These are phyloP conservation scores for Danionella dracula DNA, from an alignment of 2,797 vertebrate species.

Conservation along the genomic window DNA sequence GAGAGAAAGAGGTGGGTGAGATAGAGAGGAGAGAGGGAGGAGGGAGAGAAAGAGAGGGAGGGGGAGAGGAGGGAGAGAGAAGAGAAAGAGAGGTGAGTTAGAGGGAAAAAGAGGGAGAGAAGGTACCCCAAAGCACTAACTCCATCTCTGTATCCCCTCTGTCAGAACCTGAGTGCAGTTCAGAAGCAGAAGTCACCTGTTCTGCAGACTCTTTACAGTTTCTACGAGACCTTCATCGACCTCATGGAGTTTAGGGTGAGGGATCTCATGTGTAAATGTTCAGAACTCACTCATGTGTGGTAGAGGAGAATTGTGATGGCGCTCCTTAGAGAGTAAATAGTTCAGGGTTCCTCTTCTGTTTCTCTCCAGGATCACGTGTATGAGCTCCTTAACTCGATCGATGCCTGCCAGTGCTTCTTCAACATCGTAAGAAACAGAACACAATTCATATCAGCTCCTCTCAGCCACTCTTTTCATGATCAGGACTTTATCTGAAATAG, in stretches of 20 bases:
- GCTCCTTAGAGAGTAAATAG: background rate
- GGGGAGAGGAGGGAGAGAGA: too few species aligned
- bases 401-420: constrained; percentile 87
- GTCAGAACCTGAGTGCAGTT: constrained; percentile 75
- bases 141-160: background rate
- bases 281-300: too few species aligned
- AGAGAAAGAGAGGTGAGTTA: too few species aligned
- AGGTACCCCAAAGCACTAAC: background rate
- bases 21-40: too few species aligned
- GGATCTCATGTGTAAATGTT: background rate
- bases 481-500: too few species aligned
- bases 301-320: too few species aligned
- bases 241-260: constrained; percentile 93
- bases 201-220: constrained; percentile 63
- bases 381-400: constrained; percentile 89
- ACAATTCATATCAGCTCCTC: too few species aligned
- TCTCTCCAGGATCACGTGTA: constrained; percentile 85
- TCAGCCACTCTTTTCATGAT: too few species aligned
- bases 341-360: background rate
- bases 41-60: constrained; percentile 25
- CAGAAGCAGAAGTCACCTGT: constrained; percentile 84
- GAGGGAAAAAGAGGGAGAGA: too few species aligned
- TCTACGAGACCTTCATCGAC: constrained; percentile 89
- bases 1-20: too few species aligned
- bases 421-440: constrained; percentile 80